These are phyloP conservation scores for Drosophila erecta DNA, from an alignment of 1,140 invertebrate genomes.

Conservation along the genomic window DNA sequence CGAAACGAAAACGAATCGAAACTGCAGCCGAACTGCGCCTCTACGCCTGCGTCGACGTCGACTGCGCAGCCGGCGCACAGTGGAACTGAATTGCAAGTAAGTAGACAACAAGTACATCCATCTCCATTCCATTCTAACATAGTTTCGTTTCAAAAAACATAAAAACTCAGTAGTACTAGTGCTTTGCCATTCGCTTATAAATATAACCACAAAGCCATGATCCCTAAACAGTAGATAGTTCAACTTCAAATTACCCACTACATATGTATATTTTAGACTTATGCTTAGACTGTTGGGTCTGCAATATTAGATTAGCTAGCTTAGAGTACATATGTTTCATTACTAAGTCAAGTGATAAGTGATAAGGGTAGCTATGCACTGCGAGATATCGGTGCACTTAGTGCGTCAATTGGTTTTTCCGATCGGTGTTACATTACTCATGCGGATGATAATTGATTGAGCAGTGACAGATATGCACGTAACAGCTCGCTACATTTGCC, in stretches of 20 bases:
- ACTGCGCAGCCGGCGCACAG: slow-evolving; percentile 30
- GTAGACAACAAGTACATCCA: not conserved
- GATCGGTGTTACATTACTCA: not conserved
- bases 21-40: slow-evolving; percentile 7
- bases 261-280: too few species aligned
- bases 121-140: not conserved
- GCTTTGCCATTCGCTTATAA: too few species aligned
- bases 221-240: not conserved
- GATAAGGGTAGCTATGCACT: too few species aligned
- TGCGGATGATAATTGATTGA: not conserved
- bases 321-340: too few species aligned
- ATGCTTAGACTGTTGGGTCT: too few species aligned
- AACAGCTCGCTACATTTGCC: not conserved
- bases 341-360: too few species aligned
- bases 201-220: too few species aligned
- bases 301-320: too few species aligned
- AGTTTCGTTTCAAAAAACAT: not conserved
- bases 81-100: slow-evolving; percentile 30
- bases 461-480: not conserved
- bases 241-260: too few species aligned
- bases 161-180: not conserved
- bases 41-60: slow-evolving; percentile 14
- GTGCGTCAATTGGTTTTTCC: not conserved
- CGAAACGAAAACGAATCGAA: slow-evolving; percentile 17
- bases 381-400: not conserved